These are phyloP conservation scores for Malaclemys terrapin DNA, from an alignment of 2,113 vertebrate species.

Conservation along the genomic window DNA sequence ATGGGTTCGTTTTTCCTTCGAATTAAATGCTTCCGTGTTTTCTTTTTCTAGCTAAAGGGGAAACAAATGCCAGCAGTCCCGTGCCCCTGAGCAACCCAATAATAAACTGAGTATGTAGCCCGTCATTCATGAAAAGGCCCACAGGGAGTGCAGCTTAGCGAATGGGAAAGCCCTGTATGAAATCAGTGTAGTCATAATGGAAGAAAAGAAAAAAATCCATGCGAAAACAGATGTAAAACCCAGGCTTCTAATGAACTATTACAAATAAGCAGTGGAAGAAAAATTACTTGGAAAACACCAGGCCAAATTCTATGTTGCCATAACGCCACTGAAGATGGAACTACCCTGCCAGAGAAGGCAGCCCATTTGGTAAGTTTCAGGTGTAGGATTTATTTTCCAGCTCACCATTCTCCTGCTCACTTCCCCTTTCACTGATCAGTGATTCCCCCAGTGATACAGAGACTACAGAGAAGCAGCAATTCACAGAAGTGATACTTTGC, in stretches of 20 bases:
- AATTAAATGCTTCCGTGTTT: neutral
- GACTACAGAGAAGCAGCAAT: conserved; percentile 41
- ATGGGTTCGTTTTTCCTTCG: accelerated
- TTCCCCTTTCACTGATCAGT: conserved; percentile 19
- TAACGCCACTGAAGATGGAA: conserved; percentile 10
- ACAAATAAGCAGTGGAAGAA: conserved; percentile 48
- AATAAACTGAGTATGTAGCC: neutral
- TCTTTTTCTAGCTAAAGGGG: neutral
- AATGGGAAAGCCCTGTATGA: neutral
- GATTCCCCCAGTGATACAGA: conserved; percentile 48
- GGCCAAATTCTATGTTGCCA: conserved; percentile 19
- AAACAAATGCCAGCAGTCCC: neutral
- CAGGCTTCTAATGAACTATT: neutral
- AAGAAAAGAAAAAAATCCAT: neutral
- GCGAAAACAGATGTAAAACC: conserved; percentile 26
- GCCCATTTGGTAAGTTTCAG: conserved; percentile 44
- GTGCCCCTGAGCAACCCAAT: neutral
- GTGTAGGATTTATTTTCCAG: conserved; percentile 47
- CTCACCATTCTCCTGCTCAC: neutral
- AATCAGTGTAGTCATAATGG: accelerated
- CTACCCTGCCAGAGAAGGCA: conserved; percentile 39
- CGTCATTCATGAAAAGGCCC: accelerated
- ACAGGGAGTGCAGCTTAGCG: neutral
- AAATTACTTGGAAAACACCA: neutral
- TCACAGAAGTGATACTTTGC: conserved; percentile 35